phyloP scores from a whole-genome alignment of 2,888 invertebrate genomes.

The Tetranychus piercei region DNA sequence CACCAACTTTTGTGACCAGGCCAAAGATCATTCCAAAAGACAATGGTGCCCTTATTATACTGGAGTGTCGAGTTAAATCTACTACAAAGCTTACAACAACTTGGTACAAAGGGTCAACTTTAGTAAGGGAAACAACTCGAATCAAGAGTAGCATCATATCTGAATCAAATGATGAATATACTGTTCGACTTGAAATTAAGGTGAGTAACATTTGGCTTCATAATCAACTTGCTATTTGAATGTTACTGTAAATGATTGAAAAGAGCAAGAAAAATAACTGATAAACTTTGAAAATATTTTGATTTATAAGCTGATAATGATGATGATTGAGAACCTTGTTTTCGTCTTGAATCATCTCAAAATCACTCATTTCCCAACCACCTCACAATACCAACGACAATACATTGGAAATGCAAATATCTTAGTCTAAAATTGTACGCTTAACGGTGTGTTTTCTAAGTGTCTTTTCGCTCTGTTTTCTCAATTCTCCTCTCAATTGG shows the following conservation, averaged over 20 bases:
- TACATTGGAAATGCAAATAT: background rate
- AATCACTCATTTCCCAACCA: background rate
- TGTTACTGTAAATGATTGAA: background rate
- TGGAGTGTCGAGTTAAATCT: constrained; percentile 77
- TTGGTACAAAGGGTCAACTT: constrained; percentile 80
- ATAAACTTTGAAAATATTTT: background rate
- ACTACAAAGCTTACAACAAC: constrained; percentile 82
- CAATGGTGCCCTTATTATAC: constrained; percentile 82
- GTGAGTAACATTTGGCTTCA: constrained; percentile 17
- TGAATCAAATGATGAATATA: constrained; percentile 26
- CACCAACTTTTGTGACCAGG: constrained; percentile 91
- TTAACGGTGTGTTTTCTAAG: background rate
- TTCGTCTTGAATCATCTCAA: background rate
- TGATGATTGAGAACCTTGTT: background rate
- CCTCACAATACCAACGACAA: background rate
- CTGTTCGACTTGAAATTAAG: constrained; percentile 26
- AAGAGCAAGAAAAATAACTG: background rate
- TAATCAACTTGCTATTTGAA: background rate
- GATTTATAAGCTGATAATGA: background rate
- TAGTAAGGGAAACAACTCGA: constrained; percentile 46
- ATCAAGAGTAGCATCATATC: constrained; percentile 23
- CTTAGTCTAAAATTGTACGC: background rate
- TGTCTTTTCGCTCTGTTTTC: background rate
- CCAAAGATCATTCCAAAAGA: constrained; percentile 97
- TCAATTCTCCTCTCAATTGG: background rate